phyloP scores from a whole-genome alignment of 2,113 vertebrate genomes.

The Psilopogon haemacephalus region DNA sequence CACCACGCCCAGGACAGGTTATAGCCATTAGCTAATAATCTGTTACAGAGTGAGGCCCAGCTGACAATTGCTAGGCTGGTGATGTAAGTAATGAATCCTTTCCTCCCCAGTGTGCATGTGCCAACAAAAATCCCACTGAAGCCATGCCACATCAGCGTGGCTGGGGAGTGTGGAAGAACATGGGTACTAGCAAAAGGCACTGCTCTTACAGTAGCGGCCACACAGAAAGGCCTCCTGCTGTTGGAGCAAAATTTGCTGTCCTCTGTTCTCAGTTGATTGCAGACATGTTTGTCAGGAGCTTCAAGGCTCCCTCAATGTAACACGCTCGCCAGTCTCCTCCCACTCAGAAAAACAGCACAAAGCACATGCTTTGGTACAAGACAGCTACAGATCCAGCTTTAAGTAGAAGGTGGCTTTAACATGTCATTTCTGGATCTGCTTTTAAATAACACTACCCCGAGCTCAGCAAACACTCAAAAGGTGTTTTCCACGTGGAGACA shows the following conservation, averaged over 20 bases:
- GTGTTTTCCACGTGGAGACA: neutral
- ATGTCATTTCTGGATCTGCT: neutral
- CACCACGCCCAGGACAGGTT: neutral
- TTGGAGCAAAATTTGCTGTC: neutral
- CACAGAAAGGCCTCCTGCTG: neutral
- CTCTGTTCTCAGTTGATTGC: neutral
- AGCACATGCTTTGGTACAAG: neutral
- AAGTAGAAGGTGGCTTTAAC: neutral
- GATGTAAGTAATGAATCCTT: neutral
- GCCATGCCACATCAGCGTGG: neutral
- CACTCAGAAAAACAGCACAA: neutral
- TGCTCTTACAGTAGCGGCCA: neutral
- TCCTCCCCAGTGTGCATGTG: neutral
- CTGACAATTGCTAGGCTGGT: neutral
- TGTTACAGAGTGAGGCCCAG: neutral
- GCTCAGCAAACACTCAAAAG: neutral
- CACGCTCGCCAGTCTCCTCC: neutral
- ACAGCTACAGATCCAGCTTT: neutral
- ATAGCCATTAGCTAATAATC: slow-evolving; percentile 50
- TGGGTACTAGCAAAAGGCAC: neutral
- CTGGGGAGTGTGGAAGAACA: neutral
- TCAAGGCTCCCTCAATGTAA: neutral
- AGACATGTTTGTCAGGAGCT: neutral
- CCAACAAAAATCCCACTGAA: neutral
- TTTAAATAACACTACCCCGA: neutral